phyloP scores from a whole-genome alignment of 1,140 invertebrate species.

The Neotoxoptera formosana region DNA sequence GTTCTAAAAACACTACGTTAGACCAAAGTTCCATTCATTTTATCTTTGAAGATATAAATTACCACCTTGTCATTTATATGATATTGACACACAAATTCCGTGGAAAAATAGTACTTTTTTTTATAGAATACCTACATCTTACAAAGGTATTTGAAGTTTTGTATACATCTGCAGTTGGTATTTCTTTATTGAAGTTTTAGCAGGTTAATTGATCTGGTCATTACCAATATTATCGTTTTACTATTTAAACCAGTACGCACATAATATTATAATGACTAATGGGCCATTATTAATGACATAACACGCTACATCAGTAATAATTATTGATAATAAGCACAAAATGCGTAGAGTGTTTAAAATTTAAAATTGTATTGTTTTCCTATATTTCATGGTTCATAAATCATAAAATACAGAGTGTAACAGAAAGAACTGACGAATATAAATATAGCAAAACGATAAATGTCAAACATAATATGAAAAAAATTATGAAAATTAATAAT shows the following conservation, averaged over 20 bases:
- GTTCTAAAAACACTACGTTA: neutral
- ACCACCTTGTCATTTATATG: neutral
- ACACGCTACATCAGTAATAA: neutral
- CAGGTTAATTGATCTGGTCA: neutral
- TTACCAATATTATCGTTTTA: neutral
- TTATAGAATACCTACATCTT: neutral
- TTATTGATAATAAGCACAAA: neutral
- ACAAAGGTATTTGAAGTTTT: neutral
- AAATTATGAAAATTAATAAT: too few species aligned
- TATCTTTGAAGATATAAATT: neutral
- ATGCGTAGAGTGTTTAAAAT: neutral
- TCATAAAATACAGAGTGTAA: neutral
- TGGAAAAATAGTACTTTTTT: neutral
- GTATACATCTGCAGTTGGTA: neutral
- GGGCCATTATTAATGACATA: neutral
- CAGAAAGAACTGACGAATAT: too few species aligned
- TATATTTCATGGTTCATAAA: neutral
- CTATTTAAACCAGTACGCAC: neutral
- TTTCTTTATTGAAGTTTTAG: neutral
- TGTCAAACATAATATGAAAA: too few species aligned
- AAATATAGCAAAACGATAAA: too few species aligned
- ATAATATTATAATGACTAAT: neutral
- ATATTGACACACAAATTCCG: neutral
- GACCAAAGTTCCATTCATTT: neutral
- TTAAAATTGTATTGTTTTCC: neutral